These are phyloP conservation scores for Serranus cabrilla DNA, from an alignment of 2,797 vertebrate genomes.

Conservation along the genomic window DNA sequence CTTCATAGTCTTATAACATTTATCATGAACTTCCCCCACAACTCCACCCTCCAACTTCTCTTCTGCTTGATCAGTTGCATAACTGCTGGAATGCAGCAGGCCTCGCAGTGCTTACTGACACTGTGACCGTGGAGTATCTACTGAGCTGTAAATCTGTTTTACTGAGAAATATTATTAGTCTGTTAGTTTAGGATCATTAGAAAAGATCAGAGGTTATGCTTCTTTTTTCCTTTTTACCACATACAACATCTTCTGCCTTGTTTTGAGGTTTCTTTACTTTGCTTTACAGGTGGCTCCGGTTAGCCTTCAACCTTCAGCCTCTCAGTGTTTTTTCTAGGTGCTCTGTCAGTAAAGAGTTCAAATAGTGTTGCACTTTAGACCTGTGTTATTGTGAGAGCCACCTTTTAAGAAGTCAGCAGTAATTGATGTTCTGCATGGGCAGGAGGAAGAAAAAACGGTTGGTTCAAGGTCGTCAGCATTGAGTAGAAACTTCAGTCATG, in stretches of 20 bases:
- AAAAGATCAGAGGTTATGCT: background rate
- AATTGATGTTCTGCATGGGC: background rate
- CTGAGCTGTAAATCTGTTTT: constrained; percentile 16
- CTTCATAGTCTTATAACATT: constrained; percentile 52
- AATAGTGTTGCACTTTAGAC: background rate
- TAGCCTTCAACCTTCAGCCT: background rate
- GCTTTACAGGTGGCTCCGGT: constrained; percentile 31
- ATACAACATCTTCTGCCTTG: background rate
- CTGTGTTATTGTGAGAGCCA: background rate
- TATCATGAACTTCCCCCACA: constrained; percentile 19
- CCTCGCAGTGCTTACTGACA: background rate
- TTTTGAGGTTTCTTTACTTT: background rate
- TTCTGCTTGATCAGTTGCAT: constrained; percentile 34
- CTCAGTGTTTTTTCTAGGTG: background rate
- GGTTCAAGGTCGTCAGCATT: background rate
- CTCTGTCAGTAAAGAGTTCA: background rate
- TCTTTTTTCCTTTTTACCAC: background rate
- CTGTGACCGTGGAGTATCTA: background rate
- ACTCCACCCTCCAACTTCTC: constrained; percentile 21
- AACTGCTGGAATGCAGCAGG: constrained; percentile 33
- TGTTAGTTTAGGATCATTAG: constrained; percentile 18
- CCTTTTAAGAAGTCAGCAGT: background rate
- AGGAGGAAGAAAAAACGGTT: background rate
- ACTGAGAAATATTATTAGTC: background rate
- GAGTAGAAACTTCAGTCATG: background rate